These are phyloP conservation scores for Lepus americanus DNA, from an alignment of 2,113 vertebrate genomes.

Conservation along the genomic window DNA sequence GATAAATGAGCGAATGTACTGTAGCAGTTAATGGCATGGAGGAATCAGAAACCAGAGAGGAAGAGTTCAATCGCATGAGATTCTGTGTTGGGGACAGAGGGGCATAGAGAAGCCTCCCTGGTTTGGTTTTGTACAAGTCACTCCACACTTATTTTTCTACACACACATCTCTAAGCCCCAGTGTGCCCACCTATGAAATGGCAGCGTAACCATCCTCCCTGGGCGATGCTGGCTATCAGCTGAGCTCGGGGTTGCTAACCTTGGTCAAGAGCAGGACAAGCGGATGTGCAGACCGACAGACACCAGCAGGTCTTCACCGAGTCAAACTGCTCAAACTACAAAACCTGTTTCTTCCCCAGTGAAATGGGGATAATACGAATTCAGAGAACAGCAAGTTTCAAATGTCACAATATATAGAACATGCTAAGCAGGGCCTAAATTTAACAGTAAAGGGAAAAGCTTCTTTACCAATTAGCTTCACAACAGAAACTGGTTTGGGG, in stretches of 20 bases:
- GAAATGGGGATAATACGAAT: not conserved
- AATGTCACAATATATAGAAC: not conserved
- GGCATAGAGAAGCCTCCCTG: not conserved
- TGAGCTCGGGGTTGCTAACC: not conserved
- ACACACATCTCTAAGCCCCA: not conserved
- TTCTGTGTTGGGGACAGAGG: not conserved
- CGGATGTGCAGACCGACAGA: not conserved
- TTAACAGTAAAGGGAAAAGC: not conserved
- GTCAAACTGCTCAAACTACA: not conserved
- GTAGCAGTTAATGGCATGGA: not conserved
- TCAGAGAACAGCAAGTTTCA: not conserved
- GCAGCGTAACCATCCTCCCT: not conserved
- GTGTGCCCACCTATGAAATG: not conserved
- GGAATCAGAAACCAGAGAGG: not conserved
- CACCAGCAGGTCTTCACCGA: not conserved
- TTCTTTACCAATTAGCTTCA: not conserved
- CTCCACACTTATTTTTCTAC: not conserved
- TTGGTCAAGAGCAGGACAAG: not conserved
- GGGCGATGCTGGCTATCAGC: no score
- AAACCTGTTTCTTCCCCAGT: not conserved
- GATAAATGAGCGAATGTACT: not conserved
- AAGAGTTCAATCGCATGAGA: fast-evolving
- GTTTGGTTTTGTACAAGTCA: not conserved
- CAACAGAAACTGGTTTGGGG: not conserved
- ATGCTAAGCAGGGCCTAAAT: not conserved